These are phyloP conservation scores for Sussaba pulchella DNA, from an alignment of 2,888 invertebrate genomes.

Conservation along the genomic window DNA sequence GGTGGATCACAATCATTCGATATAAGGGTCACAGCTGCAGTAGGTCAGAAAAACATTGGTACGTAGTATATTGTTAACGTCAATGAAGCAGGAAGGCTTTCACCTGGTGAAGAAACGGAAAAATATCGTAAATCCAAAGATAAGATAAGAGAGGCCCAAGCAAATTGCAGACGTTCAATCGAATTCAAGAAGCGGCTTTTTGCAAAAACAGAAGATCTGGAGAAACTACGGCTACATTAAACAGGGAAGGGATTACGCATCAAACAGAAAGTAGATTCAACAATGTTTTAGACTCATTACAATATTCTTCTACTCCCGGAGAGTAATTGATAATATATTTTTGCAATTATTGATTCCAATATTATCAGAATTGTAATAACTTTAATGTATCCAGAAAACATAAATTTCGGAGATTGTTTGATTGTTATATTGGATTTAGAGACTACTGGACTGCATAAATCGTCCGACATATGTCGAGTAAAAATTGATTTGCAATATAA, in stretches of 20 bases:
- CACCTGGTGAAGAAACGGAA: slow-evolving; percentile 5
- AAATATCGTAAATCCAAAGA: slow-evolving; percentile 9
- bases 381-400: not conserved
- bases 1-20: slow-evolving; percentile 9
- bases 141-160: not conserved
- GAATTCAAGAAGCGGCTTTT: slow-evolving; percentile 31
- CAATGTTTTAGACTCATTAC: slow-evolving; percentile 26
- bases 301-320: not conserved
- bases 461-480: slow-evolving; percentile 2
- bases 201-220: slow-evolving; percentile 2
- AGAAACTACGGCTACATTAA: slow-evolving; percentile 7
- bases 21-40: slow-evolving; percentile 5
- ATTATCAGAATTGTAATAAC: not conserved
- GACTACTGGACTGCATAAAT: slow-evolving; percentile 20
- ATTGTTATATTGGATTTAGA: slow-evolving; percentile 24
- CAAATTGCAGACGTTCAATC: slow-evolving; percentile 27
- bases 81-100: slow-evolving; percentile 12
- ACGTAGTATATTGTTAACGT: slow-evolving; percentile 1
- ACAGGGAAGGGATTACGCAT: slow-evolving; percentile 37
- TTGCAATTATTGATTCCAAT: not conserved
- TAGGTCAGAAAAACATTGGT: slow-evolving; percentile 43
- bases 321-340: not conserved
- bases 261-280: slow-evolving; percentile 16
- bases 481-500: not conserved
- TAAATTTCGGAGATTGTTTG: not conserved